phyloP scores from a whole-genome alignment of 2,888 invertebrate genomes.

The Thereva nobilitata region DNA sequence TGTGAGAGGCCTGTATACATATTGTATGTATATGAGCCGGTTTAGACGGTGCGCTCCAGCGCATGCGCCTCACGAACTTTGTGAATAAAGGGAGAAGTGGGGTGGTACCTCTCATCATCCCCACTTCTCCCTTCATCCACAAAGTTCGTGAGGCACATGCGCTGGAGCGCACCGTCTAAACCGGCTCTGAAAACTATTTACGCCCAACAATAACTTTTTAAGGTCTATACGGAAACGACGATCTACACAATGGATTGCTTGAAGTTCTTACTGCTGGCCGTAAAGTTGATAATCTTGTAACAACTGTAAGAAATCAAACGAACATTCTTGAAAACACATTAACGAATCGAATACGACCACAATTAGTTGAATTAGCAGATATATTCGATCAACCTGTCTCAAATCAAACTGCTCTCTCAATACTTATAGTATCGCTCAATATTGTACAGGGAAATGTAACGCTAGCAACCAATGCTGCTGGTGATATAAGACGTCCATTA shows the following conservation, averaged over 20 bases:
- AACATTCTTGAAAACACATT: constrained; percentile 75
- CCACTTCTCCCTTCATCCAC: too few species aligned
- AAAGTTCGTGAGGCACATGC: too few species aligned
- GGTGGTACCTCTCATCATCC: too few species aligned
- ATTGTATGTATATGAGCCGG: too few species aligned
- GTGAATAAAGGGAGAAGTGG: too few species aligned
- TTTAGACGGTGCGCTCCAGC: too few species aligned
- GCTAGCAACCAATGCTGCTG: constrained; percentile 74
- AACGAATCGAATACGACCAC: constrained; percentile 69
- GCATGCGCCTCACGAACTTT: too few species aligned
- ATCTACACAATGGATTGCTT: constrained; percentile 86
- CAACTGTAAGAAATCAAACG: constrained; percentile 81
- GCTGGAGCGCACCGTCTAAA: too few species aligned
- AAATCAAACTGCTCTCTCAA: constrained; percentile 76
- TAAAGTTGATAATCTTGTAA: constrained; percentile 79
- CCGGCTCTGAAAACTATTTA: too few species aligned
- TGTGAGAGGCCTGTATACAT: too few species aligned
- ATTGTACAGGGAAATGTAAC: constrained; percentile 75
- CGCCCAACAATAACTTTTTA: background rate
- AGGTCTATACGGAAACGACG: constrained; percentile 90
- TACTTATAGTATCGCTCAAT: constrained; percentile 70
- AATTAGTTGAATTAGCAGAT: constrained; percentile 73
- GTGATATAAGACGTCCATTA: constrained; percentile 74
- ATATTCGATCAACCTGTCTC: constrained; percentile 76
- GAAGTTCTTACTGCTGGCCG: constrained; percentile 79